These are phyloP conservation scores for Noctua pronuba DNA, from an alignment of 2,888 invertebrate genomes.

Conservation along the genomic window DNA sequence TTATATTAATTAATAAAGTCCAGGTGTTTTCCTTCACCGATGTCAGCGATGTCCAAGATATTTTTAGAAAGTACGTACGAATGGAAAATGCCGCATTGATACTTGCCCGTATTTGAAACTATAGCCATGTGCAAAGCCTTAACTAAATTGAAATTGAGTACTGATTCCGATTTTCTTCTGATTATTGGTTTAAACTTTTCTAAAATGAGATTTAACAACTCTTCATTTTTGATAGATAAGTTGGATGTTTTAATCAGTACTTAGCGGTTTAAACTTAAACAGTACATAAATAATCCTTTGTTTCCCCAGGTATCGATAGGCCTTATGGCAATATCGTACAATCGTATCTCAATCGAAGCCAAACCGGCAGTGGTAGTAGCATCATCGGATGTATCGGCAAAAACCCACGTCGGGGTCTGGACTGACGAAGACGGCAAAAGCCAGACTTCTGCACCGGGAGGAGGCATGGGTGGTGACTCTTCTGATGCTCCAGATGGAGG, in stretches of 20 bases:
- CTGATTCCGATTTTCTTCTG: neutral
- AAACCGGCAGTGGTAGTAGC: neutral
- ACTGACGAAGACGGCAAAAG: neutral
- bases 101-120: no score
- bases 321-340: constrained; percentile 25
- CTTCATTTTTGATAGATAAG: neutral
- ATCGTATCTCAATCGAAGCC: constrained; percentile 3
- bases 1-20: neutral
- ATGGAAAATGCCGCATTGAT: no score
- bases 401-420: fast-evolving
- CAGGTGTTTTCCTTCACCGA: neutral
- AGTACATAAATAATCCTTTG: neutral
- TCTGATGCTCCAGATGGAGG: neutral
- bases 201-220: neutral
- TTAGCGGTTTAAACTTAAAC: neutral
- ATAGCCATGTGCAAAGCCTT: no score
- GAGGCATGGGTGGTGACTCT: neutral
- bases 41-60: neutral
- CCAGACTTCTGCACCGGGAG: neutral
- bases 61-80: neutral
- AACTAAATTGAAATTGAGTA: neutral
- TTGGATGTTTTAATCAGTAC: neutral
- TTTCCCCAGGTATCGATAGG: constrained; percentile 35
- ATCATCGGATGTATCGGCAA: fast-evolving
- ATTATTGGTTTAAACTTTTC: neutral